Conservation (phyloP, 2,113 vertebrate species). For the Monarcha castaneiventris region DNA sequence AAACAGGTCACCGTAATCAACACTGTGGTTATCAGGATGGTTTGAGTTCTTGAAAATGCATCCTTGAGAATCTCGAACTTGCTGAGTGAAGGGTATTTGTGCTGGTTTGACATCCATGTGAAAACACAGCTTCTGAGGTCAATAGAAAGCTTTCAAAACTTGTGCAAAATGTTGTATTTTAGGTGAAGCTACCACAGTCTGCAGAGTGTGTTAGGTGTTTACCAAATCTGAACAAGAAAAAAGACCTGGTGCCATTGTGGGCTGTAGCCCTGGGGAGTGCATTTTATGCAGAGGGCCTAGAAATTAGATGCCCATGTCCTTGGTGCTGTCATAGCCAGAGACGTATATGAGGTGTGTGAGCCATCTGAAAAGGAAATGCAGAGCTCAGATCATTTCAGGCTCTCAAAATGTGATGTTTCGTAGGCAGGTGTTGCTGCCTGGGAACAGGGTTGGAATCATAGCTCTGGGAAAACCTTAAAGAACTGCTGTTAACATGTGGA, state of each 20-base stretch:
- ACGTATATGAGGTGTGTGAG: neutral
- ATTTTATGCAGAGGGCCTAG: neutral
- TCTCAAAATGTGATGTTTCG: neutral
- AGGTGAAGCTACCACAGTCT: neutral
- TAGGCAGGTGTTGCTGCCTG: neutral
- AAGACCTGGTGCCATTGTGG: neutral
- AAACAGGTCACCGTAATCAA: neutral
- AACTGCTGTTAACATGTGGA: neutral
- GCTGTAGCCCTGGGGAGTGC: neutral
- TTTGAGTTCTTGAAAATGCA: neutral
- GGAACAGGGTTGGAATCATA: neutral
- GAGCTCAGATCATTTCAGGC: neutral
- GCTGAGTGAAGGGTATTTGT: neutral
- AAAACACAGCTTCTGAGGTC: neutral
- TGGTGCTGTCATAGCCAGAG: neutral
- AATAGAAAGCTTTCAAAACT: neutral
- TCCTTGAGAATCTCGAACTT: neutral
- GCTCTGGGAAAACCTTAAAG: neutral
- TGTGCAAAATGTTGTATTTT: neutral
- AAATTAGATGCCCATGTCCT: neutral
- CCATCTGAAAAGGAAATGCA: neutral
- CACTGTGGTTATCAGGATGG: neutral
- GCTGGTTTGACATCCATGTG: neutral
- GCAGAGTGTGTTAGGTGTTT: neutral
- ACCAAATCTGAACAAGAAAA: neutral